A percentile compares a stretch with the other conserved stretches of the same genome.
phyloP scores from a whole-genome alignment of 2,797 vertebrate species.

The Eutrigla gurnardus region DNA sequence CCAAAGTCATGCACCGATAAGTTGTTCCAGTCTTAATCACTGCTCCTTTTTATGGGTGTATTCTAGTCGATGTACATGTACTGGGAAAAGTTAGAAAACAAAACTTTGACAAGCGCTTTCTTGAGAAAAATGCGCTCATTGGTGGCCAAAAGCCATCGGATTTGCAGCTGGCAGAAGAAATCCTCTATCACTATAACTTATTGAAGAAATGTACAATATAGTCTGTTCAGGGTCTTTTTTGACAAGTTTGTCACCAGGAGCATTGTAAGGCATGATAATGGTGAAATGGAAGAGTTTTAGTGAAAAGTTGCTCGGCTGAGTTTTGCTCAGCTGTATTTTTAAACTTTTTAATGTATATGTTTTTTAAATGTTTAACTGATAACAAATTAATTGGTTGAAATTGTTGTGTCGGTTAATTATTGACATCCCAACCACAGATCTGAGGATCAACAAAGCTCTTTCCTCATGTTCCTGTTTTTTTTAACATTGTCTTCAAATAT shows the following conservation, averaged over 20 bases:
- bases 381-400: too few species aligned
- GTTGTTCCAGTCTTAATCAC: background rate
- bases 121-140: background rate
- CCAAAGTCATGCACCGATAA: background rate
- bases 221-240: background rate
- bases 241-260: background rate
- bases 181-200: background rate
- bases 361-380: too few species aligned
- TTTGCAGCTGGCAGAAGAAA: slow-evolving; percentile 5
- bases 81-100: background rate
- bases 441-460: too few species aligned
- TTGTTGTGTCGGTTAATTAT: background rate
- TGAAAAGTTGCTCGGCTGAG: too few species aligned
- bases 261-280: slow-evolving; percentile 12
- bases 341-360: background rate
- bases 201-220: background rate
- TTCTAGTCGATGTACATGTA: background rate
- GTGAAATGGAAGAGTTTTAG: slow-evolving; percentile 21
- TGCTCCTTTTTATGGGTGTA: background rate
- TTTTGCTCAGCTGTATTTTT: background rate
- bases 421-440: background rate
- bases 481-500: too few species aligned
- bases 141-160: background rate
- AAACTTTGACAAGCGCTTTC: background rate
- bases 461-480: too few species aligned